Percentiles rank a stretch among this genome's conserved stretches.
Evolutionary conservation across 2,797 vertebrate genomes (phyloP).

Genomic region (Chelidonichthys spinosus): DNA sequence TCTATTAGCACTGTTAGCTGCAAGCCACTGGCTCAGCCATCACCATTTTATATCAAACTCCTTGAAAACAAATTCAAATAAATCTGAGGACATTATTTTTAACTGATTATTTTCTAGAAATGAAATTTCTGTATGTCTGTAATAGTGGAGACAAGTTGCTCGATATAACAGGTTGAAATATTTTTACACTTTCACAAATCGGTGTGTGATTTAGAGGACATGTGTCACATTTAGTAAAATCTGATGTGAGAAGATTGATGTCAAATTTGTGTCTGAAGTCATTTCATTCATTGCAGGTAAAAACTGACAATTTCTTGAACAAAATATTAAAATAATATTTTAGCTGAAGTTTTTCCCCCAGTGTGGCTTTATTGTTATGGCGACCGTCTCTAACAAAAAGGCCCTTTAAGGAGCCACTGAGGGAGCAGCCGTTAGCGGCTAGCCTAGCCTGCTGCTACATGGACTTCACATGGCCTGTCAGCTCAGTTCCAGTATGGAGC

Average conservation of each 20-base stretch:
- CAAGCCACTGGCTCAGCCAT: no score
- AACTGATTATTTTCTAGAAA: not conserved
- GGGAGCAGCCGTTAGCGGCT: conserved; percentile 54
- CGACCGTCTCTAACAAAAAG: conserved; percentile 30
- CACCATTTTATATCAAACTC: no score
- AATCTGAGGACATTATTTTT: not conserved
- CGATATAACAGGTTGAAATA: not conserved
- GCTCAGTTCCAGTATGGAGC: conserved; percentile 60
- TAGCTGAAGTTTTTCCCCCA: not conserved
- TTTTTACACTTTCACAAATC: not conserved
- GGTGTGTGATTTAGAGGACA: not conserved
- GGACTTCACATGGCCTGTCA: conserved; percentile 64
- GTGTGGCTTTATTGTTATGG: conserved; percentile 34
- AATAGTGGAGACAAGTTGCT: not conserved
- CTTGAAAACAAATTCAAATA: no score
- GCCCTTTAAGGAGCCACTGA: conserved; percentile 48
- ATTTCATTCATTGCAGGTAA: not conserved
- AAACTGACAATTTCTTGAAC: not conserved
- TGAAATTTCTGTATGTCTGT: not conserved
- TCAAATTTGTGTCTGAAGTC: not conserved
- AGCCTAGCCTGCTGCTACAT: conserved; percentile 51
- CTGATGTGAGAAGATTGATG: not conserved
- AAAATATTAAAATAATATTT: not conserved
- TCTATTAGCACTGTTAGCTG: no score
- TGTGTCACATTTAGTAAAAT: not conserved